Base-by-base conservation (phyloP, 1,140 invertebrate species). In the Leptopilina boulardi region DNA sequence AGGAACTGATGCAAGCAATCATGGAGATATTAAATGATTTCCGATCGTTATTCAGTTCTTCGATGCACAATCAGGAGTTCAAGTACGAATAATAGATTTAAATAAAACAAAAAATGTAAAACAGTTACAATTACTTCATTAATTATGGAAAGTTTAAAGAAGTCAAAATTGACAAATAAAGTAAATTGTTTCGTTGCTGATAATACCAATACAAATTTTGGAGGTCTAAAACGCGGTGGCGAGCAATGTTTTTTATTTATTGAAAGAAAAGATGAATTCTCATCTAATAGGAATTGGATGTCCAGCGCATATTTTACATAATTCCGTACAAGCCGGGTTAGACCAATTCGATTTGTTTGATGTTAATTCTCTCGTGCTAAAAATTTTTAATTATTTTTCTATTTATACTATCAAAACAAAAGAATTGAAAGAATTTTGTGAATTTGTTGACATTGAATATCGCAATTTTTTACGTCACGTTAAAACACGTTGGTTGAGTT, bases 121-220 rank as follows among this genome's bases (percentile, higher is more conserved):
- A 47, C 81, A 13, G 44, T 77, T 10, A 81, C 82, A 34, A 56
- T 84, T 13, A 42, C 19, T 21, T 51, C 78, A 34, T 18, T 73
- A 76, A 76, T 72, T 42, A 42, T 42, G 41, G 1, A 42, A 42
- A 6, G 3, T 42, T 42, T 11, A 42, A 13, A 42, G 13, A 9
- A 42, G 41, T 42, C 44, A 19, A 30, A 82, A 75, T 66, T 82
- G n/a, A 44, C 59, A 47, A 59, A 80, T 42, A 87, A 87, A 83
- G 26, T 84, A 66, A 80, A 84, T 73, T 77, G 78, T 71, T 84
- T 83, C 70, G 80, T 77, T 70, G 87, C 74, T 38, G 86, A 87
- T 59, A 87, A 87, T 71, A 80, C 79, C 5, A 86, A 87, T 71
- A 81, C 79, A 9, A 88, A 87, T 71, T 86, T 86, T 77, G 86